Evolutionary conservation across 2,797 vertebrate genomes (phyloP).

Genomic region (Thaleichthys pacificus): DNA sequence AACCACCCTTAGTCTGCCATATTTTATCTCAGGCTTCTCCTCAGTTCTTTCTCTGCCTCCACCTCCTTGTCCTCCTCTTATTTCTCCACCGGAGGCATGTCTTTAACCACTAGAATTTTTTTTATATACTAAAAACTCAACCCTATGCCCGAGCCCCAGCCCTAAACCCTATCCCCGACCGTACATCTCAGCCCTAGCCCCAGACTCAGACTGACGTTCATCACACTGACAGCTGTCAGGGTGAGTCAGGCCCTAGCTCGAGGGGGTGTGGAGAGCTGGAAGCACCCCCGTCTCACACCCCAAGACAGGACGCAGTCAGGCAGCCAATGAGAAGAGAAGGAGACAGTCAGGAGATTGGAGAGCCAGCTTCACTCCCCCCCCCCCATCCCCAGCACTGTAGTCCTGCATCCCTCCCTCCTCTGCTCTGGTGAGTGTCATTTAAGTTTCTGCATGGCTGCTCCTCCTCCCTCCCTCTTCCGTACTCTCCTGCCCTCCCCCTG

Average conservation of each 20-base stretch:
- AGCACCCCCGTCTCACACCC: conserved; percentile 43
- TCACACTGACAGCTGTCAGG: conserved; percentile 70
- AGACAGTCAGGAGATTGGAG: conserved; percentile 55
- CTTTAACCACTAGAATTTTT: no score
- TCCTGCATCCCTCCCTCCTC: conserved; percentile 48
- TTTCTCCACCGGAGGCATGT: neutral
- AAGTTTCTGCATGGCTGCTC: conserved; percentile 66
- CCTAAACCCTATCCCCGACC: conserved; percentile 3
- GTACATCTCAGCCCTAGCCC: conserved; percentile 23
- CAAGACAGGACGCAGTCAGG: conserved; percentile 33
- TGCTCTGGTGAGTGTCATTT: conserved; percentile 65
- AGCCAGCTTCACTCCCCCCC: conserved; percentile 43
- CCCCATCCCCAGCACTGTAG: conserved; percentile 23
- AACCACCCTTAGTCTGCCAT: neutral
- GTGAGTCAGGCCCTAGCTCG: conserved; percentile 36
- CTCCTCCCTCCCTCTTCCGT: neutral
- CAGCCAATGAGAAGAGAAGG: conserved; percentile 54
- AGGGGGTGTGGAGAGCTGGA: conserved; percentile 40
- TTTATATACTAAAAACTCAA: no score
- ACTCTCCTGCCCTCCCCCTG: no score
- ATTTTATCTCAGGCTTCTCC: neutral
- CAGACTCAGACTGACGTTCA: conserved; percentile 52
- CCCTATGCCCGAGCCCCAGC: neutral
- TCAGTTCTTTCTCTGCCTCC: neutral
- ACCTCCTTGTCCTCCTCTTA: conserved; percentile 4